Percentiles rank a stretch among this genome's conserved stretches.
Evolutionary conservation across 2,797 vertebrate species (phyloP).

Genomic region (Hylomyscus alleni): DNA sequence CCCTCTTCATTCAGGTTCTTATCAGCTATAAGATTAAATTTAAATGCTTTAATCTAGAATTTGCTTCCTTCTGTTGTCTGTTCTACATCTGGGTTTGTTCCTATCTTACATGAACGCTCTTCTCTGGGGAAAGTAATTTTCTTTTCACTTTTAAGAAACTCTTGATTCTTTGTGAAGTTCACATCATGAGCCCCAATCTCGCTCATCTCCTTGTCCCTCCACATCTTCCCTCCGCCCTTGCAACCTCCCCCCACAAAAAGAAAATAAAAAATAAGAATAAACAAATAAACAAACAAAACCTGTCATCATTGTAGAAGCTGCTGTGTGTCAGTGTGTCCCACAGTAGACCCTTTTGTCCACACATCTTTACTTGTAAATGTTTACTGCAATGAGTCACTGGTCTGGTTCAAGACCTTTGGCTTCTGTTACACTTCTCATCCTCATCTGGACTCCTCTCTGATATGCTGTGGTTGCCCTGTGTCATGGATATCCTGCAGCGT

Average conservation of each 20-base stretch:
- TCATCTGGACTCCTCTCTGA: not conserved
- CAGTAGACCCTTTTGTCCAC: not conserved
- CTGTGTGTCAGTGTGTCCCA: not conserved
- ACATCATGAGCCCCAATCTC: not conserved
- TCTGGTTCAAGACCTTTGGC: not conserved
- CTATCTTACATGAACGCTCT: not conserved
- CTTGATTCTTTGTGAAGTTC: not conserved
- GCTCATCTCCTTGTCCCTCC: not conserved
- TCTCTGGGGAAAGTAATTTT: not conserved
- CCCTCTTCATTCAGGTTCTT: constrained; percentile 33
- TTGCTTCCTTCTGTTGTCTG: not conserved
- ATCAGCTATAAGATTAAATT: not conserved
- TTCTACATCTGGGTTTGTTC: not conserved
- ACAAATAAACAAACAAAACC: not conserved
- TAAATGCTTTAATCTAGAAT: constrained; percentile 38
- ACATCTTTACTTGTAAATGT: not conserved
- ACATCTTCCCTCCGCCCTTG: not conserved
- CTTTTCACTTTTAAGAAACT: not conserved
- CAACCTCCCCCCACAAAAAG: not conserved
- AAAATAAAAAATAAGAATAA: not conserved
- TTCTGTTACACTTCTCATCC: not conserved
- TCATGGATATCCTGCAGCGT: not conserved
- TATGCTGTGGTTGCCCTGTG: not conserved
- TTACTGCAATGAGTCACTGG: not conserved
- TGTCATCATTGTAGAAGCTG: not conserved